Conservation (phyloP, 2,888 invertebrate species). For the Drymonia ruficornis region DNA sequence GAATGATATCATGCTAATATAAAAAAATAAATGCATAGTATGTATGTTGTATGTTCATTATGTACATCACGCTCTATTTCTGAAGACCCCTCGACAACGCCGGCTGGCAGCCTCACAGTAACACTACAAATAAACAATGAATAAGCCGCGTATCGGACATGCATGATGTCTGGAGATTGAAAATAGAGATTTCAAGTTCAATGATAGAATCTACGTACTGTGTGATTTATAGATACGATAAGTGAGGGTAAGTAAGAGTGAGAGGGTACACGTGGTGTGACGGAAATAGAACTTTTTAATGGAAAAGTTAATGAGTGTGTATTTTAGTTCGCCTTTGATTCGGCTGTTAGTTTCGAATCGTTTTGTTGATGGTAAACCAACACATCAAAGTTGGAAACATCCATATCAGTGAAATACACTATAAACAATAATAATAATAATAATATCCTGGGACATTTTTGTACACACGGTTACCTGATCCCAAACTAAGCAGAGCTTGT, state of each 20-base stretch:
- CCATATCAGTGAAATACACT: too few relatives aligned
- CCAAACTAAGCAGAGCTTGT: too few relatives aligned
- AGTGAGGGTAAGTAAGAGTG: not conserved
- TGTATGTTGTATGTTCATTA: not conserved
- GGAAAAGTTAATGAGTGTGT: not conserved
- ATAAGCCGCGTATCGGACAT: constrained; percentile 13
- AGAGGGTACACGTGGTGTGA: not conserved
- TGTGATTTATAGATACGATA: not conserved
- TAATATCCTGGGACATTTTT: too few relatives aligned
- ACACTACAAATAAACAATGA: constrained; percentile 31
- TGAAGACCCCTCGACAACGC: constrained; percentile 19
- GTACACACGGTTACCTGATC: too few relatives aligned
- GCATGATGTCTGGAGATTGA: not conserved
- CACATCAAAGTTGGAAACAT: too few relatives aligned
- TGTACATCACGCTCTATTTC: constrained; percentile 2
- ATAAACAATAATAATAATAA: too few relatives aligned
- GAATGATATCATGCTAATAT: not conserved
- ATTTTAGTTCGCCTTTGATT: not conserved
- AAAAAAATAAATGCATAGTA: constrained; percentile 1
- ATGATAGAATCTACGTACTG: not conserved
- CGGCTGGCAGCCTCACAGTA: constrained; percentile 15
- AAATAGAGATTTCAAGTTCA: constrained; percentile 8
- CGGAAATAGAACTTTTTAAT: not conserved
- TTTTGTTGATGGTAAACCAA: not conserved
- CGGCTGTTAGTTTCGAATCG: not conserved